phyloP scores from a whole-genome alignment of 92 coral and sea anemone species.

The Parazoanthus swiftii region DNA sequence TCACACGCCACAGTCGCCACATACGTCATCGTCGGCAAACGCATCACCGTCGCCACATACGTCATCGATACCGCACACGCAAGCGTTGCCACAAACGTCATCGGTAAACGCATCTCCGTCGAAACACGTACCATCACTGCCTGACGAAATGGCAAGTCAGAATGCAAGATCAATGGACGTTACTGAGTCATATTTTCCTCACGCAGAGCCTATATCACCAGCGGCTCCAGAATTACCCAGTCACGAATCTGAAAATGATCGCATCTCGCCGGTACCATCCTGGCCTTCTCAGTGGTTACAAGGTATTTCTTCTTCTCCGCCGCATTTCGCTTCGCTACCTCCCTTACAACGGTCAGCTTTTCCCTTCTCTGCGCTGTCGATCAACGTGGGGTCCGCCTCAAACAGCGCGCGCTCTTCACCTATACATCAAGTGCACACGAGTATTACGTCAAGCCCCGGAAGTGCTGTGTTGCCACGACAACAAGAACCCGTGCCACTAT shows the following conservation, averaged over 20 bases:
- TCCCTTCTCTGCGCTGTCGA: constrained; percentile 85
- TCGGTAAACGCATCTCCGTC: constrained; percentile 23
- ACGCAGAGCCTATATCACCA: constrained; percentile 95
- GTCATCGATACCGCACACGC: constrained; percentile 14
- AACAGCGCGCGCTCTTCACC: constrained; percentile 98
- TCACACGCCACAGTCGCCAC: constrained; percentile 12
- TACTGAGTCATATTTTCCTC: constrained; percentile 59
- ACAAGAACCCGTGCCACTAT: constrained; percentile 76
- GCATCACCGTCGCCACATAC: constrained; percentile 24
- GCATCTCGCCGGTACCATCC: constrained; percentile 70
- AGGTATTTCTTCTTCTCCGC: constrained; percentile 19
- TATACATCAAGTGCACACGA: constrained; percentile 61
- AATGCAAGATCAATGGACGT: constrained; percentile 22
- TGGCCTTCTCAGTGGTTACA: constrained; percentile 57
- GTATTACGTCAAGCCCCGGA: constrained; percentile 63
- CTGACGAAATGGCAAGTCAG: constrained; percentile 1
- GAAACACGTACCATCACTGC: constrained; percentile 15
- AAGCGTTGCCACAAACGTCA: constrained; percentile 11
- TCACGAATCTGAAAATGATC: constrained; percentile 70
- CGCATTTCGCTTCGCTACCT: constrained; percentile 30
- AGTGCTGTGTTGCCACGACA: constrained; percentile 75
- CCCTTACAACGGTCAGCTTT: constrained; percentile 53
- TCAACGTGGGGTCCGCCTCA: constrained; percentile 85
- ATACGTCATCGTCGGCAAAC: neutral
- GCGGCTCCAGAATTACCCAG: constrained; percentile 81